Evolutionary conservation across 2,113 vertebrate species (phyloP).

Genomic region (Terrapene triunguis): DNA sequence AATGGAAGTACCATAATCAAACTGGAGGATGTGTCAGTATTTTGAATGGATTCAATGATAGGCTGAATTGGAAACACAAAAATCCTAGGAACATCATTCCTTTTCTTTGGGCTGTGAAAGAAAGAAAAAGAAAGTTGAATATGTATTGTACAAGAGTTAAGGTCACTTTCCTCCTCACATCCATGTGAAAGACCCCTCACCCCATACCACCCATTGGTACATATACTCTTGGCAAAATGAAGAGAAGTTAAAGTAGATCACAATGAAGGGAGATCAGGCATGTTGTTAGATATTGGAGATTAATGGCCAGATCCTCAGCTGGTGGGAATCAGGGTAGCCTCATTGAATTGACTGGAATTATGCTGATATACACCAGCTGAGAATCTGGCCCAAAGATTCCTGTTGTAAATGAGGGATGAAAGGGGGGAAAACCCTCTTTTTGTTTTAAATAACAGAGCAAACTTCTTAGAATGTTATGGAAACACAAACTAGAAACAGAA

Average conservation of each 20-base stretch:
- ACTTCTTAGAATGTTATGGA: background rate
- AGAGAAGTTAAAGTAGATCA: background rate
- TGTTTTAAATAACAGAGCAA: background rate
- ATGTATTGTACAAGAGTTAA: constrained; percentile 22
- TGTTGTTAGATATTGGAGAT: background rate
- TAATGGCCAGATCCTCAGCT: background rate
- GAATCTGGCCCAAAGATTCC: background rate
- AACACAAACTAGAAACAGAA: background rate
- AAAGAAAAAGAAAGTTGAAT: constrained; percentile 7
- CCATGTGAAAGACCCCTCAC: background rate
- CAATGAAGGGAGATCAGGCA: constrained; percentile 53
- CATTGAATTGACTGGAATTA: background rate
- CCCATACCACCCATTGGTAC: background rate
- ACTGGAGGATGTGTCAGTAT: background rate
- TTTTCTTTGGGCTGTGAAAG: background rate
- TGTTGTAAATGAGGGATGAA: background rate
- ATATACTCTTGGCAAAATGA: background rate
- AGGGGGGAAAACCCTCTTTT: background rate
- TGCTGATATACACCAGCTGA: background rate
- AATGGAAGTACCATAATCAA: background rate
- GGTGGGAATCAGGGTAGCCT: background rate
- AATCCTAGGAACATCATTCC: background rate
- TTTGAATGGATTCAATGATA: background rate
- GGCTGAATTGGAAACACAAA: background rate
- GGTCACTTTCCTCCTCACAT: constrained; percentile 10